Conservation (phyloP, 2,888 invertebrate species). For the Invenusta paracnida region DNA sequence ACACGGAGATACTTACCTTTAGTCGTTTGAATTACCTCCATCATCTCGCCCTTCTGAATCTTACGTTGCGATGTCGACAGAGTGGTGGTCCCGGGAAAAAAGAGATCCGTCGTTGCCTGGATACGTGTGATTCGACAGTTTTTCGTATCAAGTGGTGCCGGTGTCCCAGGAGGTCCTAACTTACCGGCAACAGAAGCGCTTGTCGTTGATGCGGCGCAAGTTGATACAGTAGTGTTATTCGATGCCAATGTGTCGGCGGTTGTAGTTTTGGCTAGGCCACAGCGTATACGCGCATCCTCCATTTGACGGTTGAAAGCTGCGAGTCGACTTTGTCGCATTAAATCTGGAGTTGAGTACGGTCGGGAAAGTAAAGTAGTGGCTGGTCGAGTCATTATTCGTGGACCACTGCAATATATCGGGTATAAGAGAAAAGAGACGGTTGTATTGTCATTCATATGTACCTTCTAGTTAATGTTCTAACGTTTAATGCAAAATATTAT, state of each 20-base stretch:
- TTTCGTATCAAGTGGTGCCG: not conserved
- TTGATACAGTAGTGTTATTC: too few relatives aligned
- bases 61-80: not conserved
- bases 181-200: too few relatives aligned
- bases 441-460: too few relatives aligned
- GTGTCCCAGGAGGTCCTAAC: not conserved
- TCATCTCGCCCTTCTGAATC: conserved; percentile 24
- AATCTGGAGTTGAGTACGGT: not conserved
- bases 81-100: conserved; percentile 15
- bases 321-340: not conserved
- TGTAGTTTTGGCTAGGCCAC: conserved; percentile 2
- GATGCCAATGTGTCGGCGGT: not conserved
- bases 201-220: not conserved
- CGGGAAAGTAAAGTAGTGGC: not conserved
- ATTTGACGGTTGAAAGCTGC: conserved; percentile 14
- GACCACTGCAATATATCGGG: not conserved
- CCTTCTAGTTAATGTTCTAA: too few relatives aligned
- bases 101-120: not conserved
- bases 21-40: conserved; percentile 34
- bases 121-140: not conserved
- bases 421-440: too few relatives aligned
- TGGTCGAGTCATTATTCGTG: not conserved
- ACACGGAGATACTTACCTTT: conserved; percentile 39
- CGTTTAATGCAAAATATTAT: too few relatives aligned
- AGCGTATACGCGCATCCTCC: conserved; percentile 32